Conservation (phyloP, 2,888 invertebrate species). For the Drosophila paranaensis region DNA sequence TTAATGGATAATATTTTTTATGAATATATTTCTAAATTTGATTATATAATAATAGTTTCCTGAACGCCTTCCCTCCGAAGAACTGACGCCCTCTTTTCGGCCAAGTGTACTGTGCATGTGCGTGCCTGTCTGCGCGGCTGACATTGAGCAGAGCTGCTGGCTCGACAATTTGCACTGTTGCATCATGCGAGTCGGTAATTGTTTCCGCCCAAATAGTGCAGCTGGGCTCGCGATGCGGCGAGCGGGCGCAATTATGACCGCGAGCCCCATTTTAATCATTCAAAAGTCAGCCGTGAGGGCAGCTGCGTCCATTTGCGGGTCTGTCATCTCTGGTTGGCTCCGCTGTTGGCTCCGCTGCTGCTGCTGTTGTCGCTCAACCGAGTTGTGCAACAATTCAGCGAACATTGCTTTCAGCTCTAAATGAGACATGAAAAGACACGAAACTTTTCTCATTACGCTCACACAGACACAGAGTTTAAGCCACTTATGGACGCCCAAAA, state of each 20-base stretch:
- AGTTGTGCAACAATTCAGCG: slow-evolving; percentile 57
- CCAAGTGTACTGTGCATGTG: slow-evolving; percentile 8
- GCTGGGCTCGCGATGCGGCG: slow-evolving; percentile 40
- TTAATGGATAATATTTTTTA: too few species aligned
- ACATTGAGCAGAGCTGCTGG: slow-evolving; percentile 68
- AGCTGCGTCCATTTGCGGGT: slow-evolving; percentile 50
- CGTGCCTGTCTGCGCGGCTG: slow-evolving; percentile 43
- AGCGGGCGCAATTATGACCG: slow-evolving; percentile 43
- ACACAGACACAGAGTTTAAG: slow-evolving; percentile 43
- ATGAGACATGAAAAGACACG: slow-evolving; percentile 78
- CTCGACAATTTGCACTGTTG: slow-evolving; percentile 73
- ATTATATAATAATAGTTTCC: not conserved
- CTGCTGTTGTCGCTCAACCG: slow-evolving; percentile 46
- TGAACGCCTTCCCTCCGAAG: too few species aligned
- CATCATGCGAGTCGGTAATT: slow-evolving; percentile 77
- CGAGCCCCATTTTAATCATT: slow-evolving; percentile 66
- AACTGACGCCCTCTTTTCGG: not conserved
- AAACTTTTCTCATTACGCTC: slow-evolving; percentile 84
- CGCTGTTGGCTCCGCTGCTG: not conserved
- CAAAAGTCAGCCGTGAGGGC: slow-evolving; percentile 61
- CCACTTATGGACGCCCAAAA: slow-evolving; percentile 55
- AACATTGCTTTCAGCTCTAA: slow-evolving; percentile 68
- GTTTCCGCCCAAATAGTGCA: slow-evolving; percentile 71
- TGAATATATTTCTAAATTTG: too few species aligned
- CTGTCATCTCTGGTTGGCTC: slow-evolving; percentile 19